Base-by-base conservation (phyloP, 2,113 vertebrate genomes). In the Oncorhynchus keta region DNA sequence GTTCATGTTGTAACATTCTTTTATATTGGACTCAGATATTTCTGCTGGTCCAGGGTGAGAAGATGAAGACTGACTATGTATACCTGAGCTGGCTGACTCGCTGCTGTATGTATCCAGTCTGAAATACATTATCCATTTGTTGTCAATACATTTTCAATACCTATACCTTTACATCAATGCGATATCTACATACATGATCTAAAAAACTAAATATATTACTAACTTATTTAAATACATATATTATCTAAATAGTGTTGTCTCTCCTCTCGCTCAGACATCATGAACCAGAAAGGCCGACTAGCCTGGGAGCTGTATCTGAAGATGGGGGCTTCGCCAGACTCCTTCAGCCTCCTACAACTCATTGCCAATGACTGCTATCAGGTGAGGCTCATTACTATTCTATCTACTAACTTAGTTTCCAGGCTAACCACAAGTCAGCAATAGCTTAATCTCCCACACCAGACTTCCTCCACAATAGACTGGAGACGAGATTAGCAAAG, bases 321-420 rank as follows among this genome's bases (percentile, higher is more conserved):
- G 92, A 97, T 99, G 96, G 97, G 97, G 77, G 97, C 97, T 2
- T 99, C 97, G n/a, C 95, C 94, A 0, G 97, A 98, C 68, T 98
- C 97, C 70, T 96, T 97, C 89, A 97, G 92, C 77, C 93, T 99
- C 28, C 86, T 99, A 84, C 97, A 98, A 85, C 94, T 99, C 84
- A 97, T 99, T 77, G 98, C 98, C 66, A 99, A 99, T 39, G 97
- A 99, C 88, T 99, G 97, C 90, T 99, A 98, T 89, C 99, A 97
- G 95, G 97, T 99, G 82, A 89, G 18, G 12, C 11, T 16, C n/a
- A 14, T 24, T 13, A 24, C 67, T 64, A 1, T 14, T 49, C 2
- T 62, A n/a, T 22, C 59, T 16, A 55, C 14, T 18, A 18, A 3
- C 51, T 55, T 55, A 55, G 51, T 16, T 55, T 55, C 51, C 51